These are phyloP conservation scores for Chelmon rostratus DNA, from an alignment of 2,797 vertebrate genomes.

Conservation along the genomic window DNA sequence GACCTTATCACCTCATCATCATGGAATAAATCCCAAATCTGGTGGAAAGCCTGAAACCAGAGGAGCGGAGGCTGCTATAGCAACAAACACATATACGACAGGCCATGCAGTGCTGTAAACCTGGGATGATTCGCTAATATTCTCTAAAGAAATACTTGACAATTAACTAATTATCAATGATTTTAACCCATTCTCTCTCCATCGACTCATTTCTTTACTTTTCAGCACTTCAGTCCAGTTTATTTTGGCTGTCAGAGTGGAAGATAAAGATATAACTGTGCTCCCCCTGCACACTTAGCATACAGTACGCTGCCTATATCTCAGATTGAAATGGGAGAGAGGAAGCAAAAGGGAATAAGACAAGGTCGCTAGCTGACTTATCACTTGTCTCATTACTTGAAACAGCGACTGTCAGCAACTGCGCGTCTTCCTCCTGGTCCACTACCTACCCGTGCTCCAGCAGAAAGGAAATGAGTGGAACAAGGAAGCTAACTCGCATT, in stretches of 20 bases:
- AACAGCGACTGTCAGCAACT: conserved; percentile 73
- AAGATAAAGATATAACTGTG: conserved; percentile 27
- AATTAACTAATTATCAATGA: conserved; percentile 2
- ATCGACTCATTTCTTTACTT: conserved; percentile 9
- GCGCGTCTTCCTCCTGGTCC: conserved; percentile 66
- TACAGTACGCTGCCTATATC: conserved; percentile 23
- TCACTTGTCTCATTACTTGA: conserved; percentile 78
- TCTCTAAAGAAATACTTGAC: neutral
- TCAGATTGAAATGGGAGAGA: conserved; percentile 62
- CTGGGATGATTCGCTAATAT: neutral
- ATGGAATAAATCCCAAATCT: neutral
- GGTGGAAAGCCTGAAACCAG: too few species aligned
- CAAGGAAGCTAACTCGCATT: conserved; percentile 31
- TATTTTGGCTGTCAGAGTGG: conserved; percentile 10
- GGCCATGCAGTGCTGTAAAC: neutral
- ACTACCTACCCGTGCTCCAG: conserved; percentile 56
- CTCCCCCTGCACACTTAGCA: conserved; percentile 28
- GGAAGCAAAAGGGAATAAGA: conserved; percentile 68
- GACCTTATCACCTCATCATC: neutral
- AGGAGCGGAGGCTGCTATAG: neutral
- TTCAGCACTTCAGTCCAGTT: conserved; percentile 21
- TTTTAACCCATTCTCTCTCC: conserved; percentile 8
- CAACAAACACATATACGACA: too few species aligned
- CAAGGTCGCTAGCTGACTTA: conserved; percentile 74
- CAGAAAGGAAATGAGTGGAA: conserved; percentile 65